Percentiles rank a stretch among this genome's conserved stretches.
Conservation (phyloP, 53 echinoderm and acorn worm species). For the Patiria pectinifera region DNA sequence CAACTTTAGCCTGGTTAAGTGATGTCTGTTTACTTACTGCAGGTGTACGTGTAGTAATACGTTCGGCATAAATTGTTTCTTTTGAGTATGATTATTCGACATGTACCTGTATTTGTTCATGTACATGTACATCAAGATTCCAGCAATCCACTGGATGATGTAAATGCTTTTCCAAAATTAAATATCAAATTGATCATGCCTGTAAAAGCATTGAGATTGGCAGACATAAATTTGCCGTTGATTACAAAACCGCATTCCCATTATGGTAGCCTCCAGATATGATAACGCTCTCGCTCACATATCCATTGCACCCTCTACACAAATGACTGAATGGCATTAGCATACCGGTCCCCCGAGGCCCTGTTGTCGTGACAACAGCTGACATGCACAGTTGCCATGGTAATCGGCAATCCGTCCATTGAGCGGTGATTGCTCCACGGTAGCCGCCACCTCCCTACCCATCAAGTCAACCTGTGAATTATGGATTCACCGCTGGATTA, state of each 20-base stretch:
- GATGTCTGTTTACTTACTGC: neutral
- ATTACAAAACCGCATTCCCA: neutral
- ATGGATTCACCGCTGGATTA: conserved; percentile 19
- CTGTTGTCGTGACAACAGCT: conserved; percentile 57
- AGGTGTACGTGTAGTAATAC: neutral
- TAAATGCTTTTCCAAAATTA: neutral
- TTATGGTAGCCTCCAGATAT: neutral
- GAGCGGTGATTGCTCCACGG: conserved; percentile 4
- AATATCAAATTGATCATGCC: neutral
- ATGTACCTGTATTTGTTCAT: neutral
- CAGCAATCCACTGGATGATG: neutral
- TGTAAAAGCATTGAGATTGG: neutral
- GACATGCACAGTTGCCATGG: conserved; percentile 71
- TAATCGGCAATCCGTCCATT: conserved; percentile 53
- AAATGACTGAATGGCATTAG: conserved; percentile 26
- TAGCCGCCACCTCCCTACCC: neutral
- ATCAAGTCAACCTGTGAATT: conserved; percentile 17
- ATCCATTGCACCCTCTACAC: neutral
- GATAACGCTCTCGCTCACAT: neutral
- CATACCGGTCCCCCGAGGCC: conserved; percentile 41
- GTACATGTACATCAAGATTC: neutral
- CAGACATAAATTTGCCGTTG: neutral
- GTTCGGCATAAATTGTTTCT: neutral
- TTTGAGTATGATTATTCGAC: no score
- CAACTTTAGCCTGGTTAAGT: neutral